These are phyloP conservation scores for Promerops cafer DNA, from an alignment of 2,113 vertebrate genomes.

Conservation along the genomic window DNA sequence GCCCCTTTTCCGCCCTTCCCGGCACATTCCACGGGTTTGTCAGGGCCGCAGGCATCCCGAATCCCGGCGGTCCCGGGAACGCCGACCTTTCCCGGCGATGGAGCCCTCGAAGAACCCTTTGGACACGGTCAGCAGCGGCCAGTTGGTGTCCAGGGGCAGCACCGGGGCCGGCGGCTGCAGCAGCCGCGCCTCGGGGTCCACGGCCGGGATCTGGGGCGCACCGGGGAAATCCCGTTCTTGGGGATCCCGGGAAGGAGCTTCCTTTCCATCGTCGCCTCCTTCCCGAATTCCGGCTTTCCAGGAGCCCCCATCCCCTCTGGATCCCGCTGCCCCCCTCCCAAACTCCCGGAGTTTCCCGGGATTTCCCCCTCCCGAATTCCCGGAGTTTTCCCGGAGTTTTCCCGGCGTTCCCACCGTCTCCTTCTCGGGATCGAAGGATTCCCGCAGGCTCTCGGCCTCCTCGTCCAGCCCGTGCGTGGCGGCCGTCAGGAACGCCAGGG, in stretches of 20 bases:
- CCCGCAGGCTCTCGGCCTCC: constrained; percentile 89
- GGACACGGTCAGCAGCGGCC: constrained; percentile 93
- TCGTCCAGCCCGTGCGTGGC: constrained; percentile 95
- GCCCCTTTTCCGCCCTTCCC: not conserved
- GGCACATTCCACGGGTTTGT: rapidly evolving
- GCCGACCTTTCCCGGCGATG: constrained; percentile 83
- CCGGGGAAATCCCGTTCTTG: rapidly evolving
- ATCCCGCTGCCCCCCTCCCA: not conserved
- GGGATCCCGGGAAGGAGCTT: not conserved
- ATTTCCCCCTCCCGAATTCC: not conserved
- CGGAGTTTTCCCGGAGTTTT: rapidly evolving
- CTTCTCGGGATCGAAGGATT: constrained; percentile 92
- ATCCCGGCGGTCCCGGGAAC: not conserved
- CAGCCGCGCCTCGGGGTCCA: constrained; percentile 86
- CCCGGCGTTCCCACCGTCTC: constrained; percentile 78
- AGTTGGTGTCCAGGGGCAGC: constrained; percentile 97
- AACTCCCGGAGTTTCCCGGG: not conserved
- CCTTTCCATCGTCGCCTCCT: rapidly evolving
- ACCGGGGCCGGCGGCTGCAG: constrained; percentile 93
- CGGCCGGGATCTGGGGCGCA: constrained; percentile 82
- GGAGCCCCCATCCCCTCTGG: too few species aligned
- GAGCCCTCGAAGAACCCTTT: constrained; percentile 96
- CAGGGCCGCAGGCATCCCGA: not conserved
- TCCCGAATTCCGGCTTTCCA: not conserved
- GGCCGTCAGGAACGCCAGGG: constrained; percentile 94